Conservation (phyloP, 1,140 invertebrate species). For the Limonius californicus region DNA sequence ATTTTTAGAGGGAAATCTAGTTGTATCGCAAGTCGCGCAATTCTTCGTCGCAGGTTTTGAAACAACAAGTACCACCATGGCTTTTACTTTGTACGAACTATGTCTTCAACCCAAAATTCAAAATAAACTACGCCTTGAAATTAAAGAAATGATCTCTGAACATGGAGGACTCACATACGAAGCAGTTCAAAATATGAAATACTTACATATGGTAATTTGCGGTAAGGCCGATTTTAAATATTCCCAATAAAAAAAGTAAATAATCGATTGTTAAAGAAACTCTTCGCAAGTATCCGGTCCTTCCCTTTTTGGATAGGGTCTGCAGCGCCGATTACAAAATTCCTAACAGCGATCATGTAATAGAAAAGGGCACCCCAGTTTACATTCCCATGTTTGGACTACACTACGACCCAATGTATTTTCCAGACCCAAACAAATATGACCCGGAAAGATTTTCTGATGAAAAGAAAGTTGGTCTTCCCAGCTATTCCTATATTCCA, state of each 20-base stretch:
- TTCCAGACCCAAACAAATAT: slow-evolving; percentile 61
- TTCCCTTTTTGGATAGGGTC: slow-evolving; percentile 15
- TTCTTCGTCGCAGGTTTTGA: slow-evolving; percentile 75
- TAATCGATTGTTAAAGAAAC: background rate
- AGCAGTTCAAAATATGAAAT: slow-evolving; percentile 58
- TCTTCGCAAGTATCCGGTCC: slow-evolving; percentile 18
- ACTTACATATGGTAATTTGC: slow-evolving; percentile 56
- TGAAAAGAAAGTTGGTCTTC: no score
- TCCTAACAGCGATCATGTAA: slow-evolving; percentile 47
- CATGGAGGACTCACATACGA: slow-evolving; percentile 57
- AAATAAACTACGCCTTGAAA: slow-evolving; percentile 49
- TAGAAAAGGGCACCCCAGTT: slow-evolving; percentile 51
- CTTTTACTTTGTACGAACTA: slow-evolving; percentile 63
- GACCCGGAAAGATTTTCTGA: slow-evolving; percentile 53
- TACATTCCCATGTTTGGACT: slow-evolving; percentile 56
- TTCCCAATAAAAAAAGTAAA: no score
- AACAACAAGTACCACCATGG: slow-evolving; percentile 68
- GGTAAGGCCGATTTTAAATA: slow-evolving; percentile 40
- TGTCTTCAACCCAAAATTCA: slow-evolving; percentile 55
- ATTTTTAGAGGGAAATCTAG: slow-evolving; percentile 49
- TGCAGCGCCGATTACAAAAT: slow-evolving; percentile 42
- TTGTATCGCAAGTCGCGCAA: slow-evolving; percentile 63
- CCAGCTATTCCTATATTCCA: no score
- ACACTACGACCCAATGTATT: slow-evolving; percentile 60
- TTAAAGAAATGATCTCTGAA: slow-evolving; percentile 50